A percentile compares a stretch with the other conserved stretches of the same genome.
These are phyloP conservation scores for Gila orcuttii DNA, from an alignment of 2,113 vertebrate species.

Conservation along the genomic window DNA sequence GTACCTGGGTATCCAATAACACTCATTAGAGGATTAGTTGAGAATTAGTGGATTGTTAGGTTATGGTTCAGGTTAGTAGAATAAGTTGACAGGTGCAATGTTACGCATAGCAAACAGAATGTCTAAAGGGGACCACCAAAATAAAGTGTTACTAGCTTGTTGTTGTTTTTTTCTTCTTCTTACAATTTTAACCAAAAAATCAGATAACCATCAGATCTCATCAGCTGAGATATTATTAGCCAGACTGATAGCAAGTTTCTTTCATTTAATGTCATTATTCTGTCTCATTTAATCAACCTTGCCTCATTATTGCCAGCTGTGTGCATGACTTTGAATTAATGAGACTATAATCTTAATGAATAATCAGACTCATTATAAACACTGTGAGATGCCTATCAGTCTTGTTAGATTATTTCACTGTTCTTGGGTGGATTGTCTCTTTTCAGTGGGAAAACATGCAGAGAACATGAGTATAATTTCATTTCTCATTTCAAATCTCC, in stretches of 20 bases:
- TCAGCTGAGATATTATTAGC: conserved; percentile 21
- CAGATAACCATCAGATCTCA: background rate
- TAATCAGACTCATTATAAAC: conserved; percentile 54
- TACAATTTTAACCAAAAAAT: background rate
- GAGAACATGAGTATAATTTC: background rate
- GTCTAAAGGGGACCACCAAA: no score
- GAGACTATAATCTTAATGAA: conserved; percentile 54
- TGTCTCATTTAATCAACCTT: conserved; percentile 46
- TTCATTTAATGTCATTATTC: conserved; percentile 41
- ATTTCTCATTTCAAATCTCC: background rate
- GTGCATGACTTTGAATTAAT: conserved; percentile 50
- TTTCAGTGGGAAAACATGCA: background rate
- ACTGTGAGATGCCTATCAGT: conserved; percentile 44
- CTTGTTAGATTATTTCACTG: conserved; percentile 12
- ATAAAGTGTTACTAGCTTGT: no score
- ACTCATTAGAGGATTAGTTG: no score
- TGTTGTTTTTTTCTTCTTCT: no score
- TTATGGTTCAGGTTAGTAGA: no score
- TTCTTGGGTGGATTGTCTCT: background rate
- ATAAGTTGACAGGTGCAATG: no score
- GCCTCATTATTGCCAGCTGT: conserved; percentile 33
- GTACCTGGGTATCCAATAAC: no score
- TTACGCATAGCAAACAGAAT: no score
- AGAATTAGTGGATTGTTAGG: no score
- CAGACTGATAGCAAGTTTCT: conserved; percentile 12